phyloP scores from a whole-genome alignment of 2,797 vertebrate genomes.

The Oryzias sinensis region DNA sequence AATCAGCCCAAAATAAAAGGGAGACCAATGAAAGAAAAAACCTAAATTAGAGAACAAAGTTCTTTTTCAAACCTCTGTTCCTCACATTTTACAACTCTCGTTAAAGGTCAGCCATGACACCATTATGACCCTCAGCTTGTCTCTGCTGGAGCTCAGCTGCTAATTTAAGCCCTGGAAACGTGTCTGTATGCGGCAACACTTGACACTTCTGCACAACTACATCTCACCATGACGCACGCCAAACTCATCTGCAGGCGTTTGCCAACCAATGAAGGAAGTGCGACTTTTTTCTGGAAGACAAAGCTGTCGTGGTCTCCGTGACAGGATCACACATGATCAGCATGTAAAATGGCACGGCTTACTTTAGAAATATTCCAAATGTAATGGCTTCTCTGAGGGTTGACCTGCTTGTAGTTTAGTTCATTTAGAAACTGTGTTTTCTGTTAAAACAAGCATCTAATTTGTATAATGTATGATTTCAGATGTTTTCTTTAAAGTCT shows the following conservation, averaged over 20 bases:
- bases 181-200: not conserved
- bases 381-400: too few species aligned
- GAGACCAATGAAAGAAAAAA: slow-evolving; percentile 2
- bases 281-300: too few species aligned
- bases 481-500: too few species aligned
- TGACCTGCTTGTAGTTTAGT: too few species aligned
- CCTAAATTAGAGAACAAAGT: slow-evolving; percentile 30
- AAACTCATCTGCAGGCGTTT: not conserved
- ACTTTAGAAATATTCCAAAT: too few species aligned
- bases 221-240: not conserved
- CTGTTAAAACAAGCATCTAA: too few species aligned
- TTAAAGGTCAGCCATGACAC: slow-evolving; percentile 35
- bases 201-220: not conserved
- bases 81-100: slow-evolving; percentile 2
- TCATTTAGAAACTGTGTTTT: too few species aligned
- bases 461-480: too few species aligned
- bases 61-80: slow-evolving; percentile 6
- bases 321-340: too few species aligned
- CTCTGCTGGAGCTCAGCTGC: not conserved
- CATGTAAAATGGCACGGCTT: too few species aligned
- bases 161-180: not conserved
- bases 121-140: slow-evolving; percentile 4
- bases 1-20: not conserved
- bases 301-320: too few species aligned
- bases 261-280: not conserved